Percentiles rank a stretch among this genome's conserved stretches.
Conservation (phyloP, 2,888 invertebrate genomes). For the Geotrupes spiniger region DNA sequence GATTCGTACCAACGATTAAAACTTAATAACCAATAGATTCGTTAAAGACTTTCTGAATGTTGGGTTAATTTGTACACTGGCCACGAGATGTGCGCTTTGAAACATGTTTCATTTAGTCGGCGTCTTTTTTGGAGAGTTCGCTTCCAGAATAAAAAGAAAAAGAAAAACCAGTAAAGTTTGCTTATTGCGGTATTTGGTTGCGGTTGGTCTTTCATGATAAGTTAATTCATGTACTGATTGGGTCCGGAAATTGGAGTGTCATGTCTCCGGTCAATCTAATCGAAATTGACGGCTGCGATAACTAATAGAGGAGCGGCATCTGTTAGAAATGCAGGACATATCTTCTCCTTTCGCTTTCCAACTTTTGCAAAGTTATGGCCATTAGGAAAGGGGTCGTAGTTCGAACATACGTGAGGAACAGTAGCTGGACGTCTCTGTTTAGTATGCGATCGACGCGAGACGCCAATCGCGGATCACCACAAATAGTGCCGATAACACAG, state of each 20-base stretch:
- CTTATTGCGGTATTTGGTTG: slow-evolving; percentile 39
- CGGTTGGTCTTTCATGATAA: slow-evolving; percentile 34
- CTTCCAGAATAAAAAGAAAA: slow-evolving; percentile 38
- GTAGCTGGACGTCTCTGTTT: slow-evolving; percentile 19
- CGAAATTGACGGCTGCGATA: slow-evolving; percentile 23
- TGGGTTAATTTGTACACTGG: slow-evolving; percentile 45
- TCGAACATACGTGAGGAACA: slow-evolving; percentile 14
- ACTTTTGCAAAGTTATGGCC: slow-evolving; percentile 24
- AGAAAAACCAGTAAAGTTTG: slow-evolving; percentile 37
- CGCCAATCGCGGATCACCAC: slow-evolving; percentile 28
- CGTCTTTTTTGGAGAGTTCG: slow-evolving; percentile 30
- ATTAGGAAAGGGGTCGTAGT: slow-evolving; percentile 16
- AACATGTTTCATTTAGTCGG: slow-evolving; percentile 40
- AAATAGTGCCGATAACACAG: slow-evolving; percentile 28
- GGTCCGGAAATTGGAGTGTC: slow-evolving; percentile 38
- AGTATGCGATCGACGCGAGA: slow-evolving; percentile 25
- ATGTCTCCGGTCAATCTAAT: slow-evolving; percentile 15
- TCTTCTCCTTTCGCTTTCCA: slow-evolving; percentile 23
- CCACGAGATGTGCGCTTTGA: slow-evolving; percentile 36
- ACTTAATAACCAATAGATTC: slow-evolving; percentile 40
- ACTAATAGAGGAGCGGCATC: slow-evolving; percentile 26
- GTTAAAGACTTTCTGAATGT: slow-evolving; percentile 46
- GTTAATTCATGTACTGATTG: slow-evolving; percentile 37
- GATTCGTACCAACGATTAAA: too few relatives aligned
- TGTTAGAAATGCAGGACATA: slow-evolving; percentile 27